Evolutionary conservation across 2,113 vertebrate species (phyloP).

Genomic region (Saguinus midas): DNA sequence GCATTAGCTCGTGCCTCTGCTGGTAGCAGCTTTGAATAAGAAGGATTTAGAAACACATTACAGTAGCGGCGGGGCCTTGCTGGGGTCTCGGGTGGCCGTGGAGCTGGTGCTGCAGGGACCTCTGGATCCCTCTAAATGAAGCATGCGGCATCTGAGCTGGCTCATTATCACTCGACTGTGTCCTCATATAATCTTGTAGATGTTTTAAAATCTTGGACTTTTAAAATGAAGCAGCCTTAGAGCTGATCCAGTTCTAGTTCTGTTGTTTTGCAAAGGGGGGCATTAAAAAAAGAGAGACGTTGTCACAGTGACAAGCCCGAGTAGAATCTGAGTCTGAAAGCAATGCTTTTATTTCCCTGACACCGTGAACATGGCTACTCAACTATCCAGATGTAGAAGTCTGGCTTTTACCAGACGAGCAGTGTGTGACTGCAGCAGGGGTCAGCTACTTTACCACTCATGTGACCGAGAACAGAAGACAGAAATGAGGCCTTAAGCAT

Average conservation of each 20-base stretch:
- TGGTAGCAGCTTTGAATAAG: background rate
- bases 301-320: background rate
- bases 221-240: background rate
- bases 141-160: too few relatives aligned
- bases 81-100: rapidly evolving
- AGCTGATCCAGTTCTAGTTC: too few relatives aligned
- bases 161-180: too few relatives aligned
- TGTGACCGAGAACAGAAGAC: background rate
- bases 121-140: too few relatives aligned
- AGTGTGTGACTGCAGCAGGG: too few relatives aligned
- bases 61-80: background rate
- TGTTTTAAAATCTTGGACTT: background rate
- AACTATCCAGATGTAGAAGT: background rate
- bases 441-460: background rate
- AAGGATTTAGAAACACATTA: background rate
- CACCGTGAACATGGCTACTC: rapidly evolving
- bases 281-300: background rate
- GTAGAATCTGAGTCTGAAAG: background rate
- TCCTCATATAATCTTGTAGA: background rate
- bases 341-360: background rate
- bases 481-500: background rate
- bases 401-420: background rate
- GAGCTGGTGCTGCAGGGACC: too few relatives aligned
- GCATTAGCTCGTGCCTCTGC: background rate
- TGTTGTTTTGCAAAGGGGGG: background rate